phyloP scores from a whole-genome alignment of 1,140 invertebrate species.

The Propsilocerus akamusi region DNA sequence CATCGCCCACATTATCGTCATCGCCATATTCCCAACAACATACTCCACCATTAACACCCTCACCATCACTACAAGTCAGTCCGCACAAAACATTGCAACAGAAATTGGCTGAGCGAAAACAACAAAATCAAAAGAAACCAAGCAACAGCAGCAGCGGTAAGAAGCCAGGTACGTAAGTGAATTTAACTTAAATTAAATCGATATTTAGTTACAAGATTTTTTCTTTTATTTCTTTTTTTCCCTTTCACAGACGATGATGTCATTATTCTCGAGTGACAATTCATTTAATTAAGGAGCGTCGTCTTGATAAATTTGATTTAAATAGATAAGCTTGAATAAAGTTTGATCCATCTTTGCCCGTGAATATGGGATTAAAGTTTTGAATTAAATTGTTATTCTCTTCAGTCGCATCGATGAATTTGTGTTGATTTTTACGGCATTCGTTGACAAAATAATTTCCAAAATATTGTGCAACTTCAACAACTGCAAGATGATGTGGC shows the following conservation, averaged over 20 bases:
- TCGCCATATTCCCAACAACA: neutral
- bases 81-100: slow-evolving; percentile 36
- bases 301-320: too few relatives aligned
- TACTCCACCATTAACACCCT: neutral
- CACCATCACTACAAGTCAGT: slow-evolving; percentile 17
- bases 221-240: neutral
- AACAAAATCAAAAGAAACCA: slow-evolving; percentile 10
- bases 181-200: neutral
- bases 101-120: slow-evolving; percentile 36
- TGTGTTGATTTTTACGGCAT: slow-evolving; percentile 33
- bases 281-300: too few relatives aligned
- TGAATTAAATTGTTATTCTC: slow-evolving; percentile 38
- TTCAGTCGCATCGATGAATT: slow-evolving; percentile 25
- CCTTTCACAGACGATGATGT: neutral
- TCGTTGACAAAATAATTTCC: slow-evolving; percentile 61
- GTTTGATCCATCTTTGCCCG: slow-evolving; percentile 27
- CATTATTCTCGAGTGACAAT: neutral
- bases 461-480: slow-evolving; percentile 48
- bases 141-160: neutral
- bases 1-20: neutral
- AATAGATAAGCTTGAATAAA: slow-evolving; percentile 39
- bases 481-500: slow-evolving; percentile 37
- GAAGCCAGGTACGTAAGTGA: neutral
- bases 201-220: too few relatives aligned
- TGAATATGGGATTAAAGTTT: slow-evolving; percentile 39